A percentile compares a stretch with the other conserved stretches of the same genome.
These are phyloP conservation scores for Halictus rubicundus DNA, from an alignment of 1,140 invertebrate genomes.

Conservation along the genomic window DNA sequence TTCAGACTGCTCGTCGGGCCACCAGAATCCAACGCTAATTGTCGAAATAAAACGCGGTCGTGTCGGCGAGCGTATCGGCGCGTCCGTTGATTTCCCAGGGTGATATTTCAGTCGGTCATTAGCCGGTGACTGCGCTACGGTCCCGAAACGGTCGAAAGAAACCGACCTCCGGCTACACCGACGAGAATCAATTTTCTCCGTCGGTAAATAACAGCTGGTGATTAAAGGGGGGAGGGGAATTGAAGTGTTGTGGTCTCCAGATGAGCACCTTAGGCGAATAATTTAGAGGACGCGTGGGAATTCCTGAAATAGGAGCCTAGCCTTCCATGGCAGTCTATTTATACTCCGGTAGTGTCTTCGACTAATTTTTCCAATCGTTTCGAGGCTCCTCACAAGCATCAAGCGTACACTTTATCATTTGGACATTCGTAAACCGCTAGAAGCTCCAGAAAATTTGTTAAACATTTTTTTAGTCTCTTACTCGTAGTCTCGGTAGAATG, in stretches of 20 bases:
- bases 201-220: constrained; percentile 5
- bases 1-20: neutral
- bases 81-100: constrained; percentile 55
- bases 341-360: neutral
- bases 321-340: neutral
- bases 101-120: constrained; percentile 57
- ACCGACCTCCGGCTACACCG: neutral
- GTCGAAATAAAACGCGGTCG: constrained; percentile 49
- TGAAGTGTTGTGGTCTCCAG: neutral
- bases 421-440: too few species aligned
- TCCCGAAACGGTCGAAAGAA: constrained; percentile 27
- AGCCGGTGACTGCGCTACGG: constrained; percentile 20
- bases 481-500: too few species aligned
- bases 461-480: too few species aligned
- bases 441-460: too few species aligned
- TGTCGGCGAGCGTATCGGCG: constrained; percentile 6
- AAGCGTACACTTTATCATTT: too few species aligned
- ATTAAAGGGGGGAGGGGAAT: neutral
- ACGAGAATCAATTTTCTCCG: constrained; percentile 1
- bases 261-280: neutral
- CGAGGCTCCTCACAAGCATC: neutral
- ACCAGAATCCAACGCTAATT: constrained; percentile 34
- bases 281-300: constrained; percentile 5
- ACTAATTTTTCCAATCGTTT: neutral
- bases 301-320: neutral